Percentiles rank a stretch among this genome's conserved stretches.
Evolutionary conservation across 2,888 invertebrate genomes (phyloP).

Genomic region (Hymenopus coronatus): DNA sequence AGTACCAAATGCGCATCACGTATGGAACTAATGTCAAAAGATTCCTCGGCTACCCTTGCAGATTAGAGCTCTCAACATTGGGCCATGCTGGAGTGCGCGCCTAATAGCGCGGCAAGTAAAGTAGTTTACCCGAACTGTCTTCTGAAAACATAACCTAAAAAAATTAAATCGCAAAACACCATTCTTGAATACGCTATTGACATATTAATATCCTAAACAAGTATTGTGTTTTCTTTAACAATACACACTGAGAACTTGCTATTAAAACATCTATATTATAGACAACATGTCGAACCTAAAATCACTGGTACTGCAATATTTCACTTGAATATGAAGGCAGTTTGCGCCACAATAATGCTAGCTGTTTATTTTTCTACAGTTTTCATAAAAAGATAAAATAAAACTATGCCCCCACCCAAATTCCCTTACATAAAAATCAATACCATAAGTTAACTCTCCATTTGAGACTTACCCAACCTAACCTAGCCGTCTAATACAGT

Average conservation of each 20-base stretch:
- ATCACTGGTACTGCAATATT: background rate
- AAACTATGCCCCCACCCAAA: background rate
- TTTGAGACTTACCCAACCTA: background rate
- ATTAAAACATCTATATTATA: background rate
- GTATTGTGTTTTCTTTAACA: background rate
- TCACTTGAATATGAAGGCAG: background rate
- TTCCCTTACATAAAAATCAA: background rate
- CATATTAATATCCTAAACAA: background rate
- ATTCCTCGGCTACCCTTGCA: too few relatives aligned
- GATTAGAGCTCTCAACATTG: too few relatives aligned
- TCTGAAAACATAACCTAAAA: background rate
- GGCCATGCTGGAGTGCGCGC: too few relatives aligned
- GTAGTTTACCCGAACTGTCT: too few relatives aligned
- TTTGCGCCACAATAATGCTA: background rate
- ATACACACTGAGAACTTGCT: background rate
- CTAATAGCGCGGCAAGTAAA: too few relatives aligned
- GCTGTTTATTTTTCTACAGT: background rate
- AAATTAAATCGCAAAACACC: background rate
- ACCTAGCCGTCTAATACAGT: background rate
- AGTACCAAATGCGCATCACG: too few relatives aligned
- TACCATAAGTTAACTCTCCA: background rate
- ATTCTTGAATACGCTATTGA: background rate
- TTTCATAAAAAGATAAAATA: background rate
- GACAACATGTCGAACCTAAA: background rate
- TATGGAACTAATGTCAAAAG: too few relatives aligned